Evolutionary conservation across 53 echinoderm and acorn worm species (phyloP).

Genomic region (Astropecten irregularis): DNA sequence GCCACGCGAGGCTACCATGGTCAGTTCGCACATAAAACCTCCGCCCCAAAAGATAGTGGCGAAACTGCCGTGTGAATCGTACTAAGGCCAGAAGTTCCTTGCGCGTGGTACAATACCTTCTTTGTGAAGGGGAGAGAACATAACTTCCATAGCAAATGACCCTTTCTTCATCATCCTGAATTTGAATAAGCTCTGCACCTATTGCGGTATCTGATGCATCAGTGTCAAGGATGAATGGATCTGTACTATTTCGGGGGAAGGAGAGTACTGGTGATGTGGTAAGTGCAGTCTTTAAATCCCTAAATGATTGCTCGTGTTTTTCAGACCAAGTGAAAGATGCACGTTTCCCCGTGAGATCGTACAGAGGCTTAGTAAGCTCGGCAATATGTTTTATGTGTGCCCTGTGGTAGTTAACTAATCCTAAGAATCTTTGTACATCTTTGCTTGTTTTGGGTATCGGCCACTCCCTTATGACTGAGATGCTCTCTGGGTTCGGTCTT

Average conservation of each 20-base stretch:
- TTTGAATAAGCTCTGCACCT: background rate
- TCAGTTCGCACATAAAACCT: background rate
- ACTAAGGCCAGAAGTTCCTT: slow-evolving; percentile 14
- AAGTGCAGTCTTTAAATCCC: background rate
- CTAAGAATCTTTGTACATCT: background rate
- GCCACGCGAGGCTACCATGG: background rate
- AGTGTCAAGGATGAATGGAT: background rate
- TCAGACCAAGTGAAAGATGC: background rate
- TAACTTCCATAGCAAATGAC: slow-evolving; percentile 4
- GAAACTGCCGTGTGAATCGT: background rate
- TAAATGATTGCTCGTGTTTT: background rate
- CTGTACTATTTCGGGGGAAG: background rate
- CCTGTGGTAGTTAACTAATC: slow-evolving; percentile 2
- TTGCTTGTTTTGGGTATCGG: background rate
- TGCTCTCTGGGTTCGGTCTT: background rate
- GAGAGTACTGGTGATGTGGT: background rate
- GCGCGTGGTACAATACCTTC: background rate
- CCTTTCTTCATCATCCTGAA: background rate
- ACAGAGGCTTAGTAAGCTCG: background rate
- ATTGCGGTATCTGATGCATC: slow-evolving; percentile 5
- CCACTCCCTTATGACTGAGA: background rate
- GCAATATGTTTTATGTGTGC: background rate
- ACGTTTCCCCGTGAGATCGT: background rate
- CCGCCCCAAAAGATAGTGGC: background rate
- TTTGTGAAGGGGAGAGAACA: slow-evolving; percentile 13